Evolutionary conservation across 2,113 vertebrate species (phyloP).

Genomic region (Australoheros scitulus): DNA sequence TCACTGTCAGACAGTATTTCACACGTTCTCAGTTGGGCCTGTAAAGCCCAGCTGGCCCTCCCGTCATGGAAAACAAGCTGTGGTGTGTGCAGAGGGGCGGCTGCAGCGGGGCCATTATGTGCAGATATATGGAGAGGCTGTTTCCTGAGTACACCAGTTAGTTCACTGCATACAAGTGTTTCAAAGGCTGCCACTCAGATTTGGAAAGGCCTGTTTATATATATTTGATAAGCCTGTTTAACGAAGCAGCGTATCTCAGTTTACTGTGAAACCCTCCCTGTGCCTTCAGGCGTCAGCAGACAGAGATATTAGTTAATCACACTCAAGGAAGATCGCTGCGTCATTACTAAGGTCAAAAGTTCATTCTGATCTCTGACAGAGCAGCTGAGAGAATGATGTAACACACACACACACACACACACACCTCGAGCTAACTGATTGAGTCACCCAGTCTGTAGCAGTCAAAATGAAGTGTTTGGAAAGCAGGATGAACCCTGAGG

Average conservation of each 20-base stretch:
- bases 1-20: not conserved
- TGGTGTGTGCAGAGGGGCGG: slow-evolving; percentile 6
- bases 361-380: no score
- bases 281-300: no score
- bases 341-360: no score
- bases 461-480: no score
- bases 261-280: accelerated
- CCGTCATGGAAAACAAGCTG: slow-evolving; percentile 7
- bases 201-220: not conserved
- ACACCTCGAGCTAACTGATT: no score
- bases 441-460: no score
- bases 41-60: not conserved
- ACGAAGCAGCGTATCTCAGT: accelerated
- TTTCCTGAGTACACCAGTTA: not conserved
- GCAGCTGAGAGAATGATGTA: no score
- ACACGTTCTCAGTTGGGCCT: not conserved
- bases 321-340: no score
- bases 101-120: not conserved
- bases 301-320: no score
- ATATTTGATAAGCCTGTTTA: no score
- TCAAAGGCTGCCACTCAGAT: not conserved
- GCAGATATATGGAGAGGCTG: not conserved
- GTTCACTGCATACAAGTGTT: accelerated
- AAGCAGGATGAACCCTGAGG: no score
- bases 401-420: no score